Evolutionary conservation across 2,113 vertebrate genomes (phyloP), one percentile per base, ranked within the genome.

Genomic region (Desmodus rotundus): DNA sequence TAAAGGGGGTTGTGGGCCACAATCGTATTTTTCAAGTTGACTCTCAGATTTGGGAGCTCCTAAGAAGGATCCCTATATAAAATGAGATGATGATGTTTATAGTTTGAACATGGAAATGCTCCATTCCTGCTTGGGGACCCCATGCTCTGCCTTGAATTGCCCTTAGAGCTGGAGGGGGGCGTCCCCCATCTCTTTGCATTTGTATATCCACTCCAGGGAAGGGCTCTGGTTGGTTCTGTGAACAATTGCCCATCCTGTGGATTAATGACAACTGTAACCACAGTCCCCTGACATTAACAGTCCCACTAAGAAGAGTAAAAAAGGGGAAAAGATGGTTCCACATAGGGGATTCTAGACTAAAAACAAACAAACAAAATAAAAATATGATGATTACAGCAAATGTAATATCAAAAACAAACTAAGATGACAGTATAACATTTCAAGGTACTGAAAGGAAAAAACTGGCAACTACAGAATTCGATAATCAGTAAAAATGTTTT

Each of bases 401-500:
- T 65, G 56, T 93, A 9, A 38, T 28, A 33, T 67, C 6, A 78
- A 63, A 83, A 92, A 70, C 20, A 86, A 67, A 56, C 16, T 38
- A 47, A 94, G 28, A 78, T 83, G 9, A n/a, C 5, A 61, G 6
- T 54, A 73, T 20, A 52, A 52, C 17, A 12, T 89, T 91, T 68
- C 78, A 26, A 93, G 56, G n/a, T 68, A 81, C n/a, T 7, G 2
- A 76, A 74, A 19, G 4, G 0, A 70, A 63, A 47, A 50, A 33
- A 26, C 26, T 47, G 22, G 36, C 76, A 80, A 80, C n/a, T 26
- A 5, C 80, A 73, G n/a, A 90, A 87, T 87, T 86, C 13, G 58
- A 89, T 89, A 87, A 81, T 58, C 41, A 85, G 33, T 43, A 86
- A 89, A 83, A 85, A 43, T 47, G 38, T 86, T 17, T 22, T 72